Conservation (phyloP, 2,888 invertebrate species). For the Leptinotarsa rubiginosa region DNA sequence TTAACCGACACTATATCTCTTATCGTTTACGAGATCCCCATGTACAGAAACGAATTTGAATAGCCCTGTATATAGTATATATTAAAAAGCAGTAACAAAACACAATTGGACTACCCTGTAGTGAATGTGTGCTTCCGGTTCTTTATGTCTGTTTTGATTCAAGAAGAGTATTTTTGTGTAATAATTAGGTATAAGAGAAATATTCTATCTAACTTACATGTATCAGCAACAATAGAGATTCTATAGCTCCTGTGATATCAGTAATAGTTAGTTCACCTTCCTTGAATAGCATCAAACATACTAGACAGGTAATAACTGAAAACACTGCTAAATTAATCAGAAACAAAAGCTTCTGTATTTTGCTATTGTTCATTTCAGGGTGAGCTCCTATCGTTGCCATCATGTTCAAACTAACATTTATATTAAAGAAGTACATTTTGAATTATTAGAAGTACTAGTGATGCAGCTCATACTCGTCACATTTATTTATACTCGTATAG, state of each 20-base stretch:
- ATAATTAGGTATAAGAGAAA: too few species aligned
- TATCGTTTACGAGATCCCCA: too few species aligned
- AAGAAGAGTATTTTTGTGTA: too few species aligned
- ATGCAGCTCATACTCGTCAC: not conserved
- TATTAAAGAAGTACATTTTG: conserved; percentile 17
- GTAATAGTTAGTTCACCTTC: not conserved
- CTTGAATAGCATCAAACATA: not conserved
- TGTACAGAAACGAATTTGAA: too few species aligned
- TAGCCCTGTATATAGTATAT: too few species aligned
- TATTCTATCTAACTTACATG: conserved; percentile 20
- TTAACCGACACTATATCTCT: too few species aligned
- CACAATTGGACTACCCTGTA: too few species aligned
- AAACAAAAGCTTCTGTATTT: conserved; percentile 14
- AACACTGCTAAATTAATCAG: not conserved
- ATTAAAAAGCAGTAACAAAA: too few species aligned
- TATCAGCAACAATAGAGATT: conserved; percentile 13
- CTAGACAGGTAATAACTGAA: not conserved
- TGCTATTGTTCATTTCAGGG: conserved; percentile 18
- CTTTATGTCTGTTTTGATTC: too few species aligned
- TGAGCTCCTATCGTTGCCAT: conserved; percentile 1
- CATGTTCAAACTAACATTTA: conserved; percentile 1
- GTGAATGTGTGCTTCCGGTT: too few species aligned
- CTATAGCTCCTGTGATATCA: conserved; percentile 14
- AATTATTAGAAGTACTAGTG: not conserved
- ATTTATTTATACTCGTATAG: not conserved